Evolutionary conservation across 2,797 vertebrate genomes (phyloP), one percentile per base, ranked within the genome.

Genomic region (Telmatherina bonti): DNA sequence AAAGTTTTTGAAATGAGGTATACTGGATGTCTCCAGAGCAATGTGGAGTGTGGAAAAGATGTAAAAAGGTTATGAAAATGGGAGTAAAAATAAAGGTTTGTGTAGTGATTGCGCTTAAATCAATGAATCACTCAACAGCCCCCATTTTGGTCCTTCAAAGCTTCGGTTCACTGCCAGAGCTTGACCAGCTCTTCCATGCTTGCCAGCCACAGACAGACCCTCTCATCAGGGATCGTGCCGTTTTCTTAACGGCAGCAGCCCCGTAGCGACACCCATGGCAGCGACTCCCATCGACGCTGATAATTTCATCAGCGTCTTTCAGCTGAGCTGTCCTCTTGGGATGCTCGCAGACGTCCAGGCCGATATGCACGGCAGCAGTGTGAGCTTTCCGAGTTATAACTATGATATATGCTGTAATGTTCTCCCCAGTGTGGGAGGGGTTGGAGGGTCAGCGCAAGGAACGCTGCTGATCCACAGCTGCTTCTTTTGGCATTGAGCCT

Each of bases 221-320:
- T 81, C 79, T 86, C 84, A 83, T 55, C 78, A 20, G 38, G 67
- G 60, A 82, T 56, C 66, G 66, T 77, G 82, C 49, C 80, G 35
- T 72, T 67, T 72, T 65, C 35, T 65, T 47, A 57, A 38, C 35
- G n/a, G 53, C 15, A 6, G 55, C 60, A 5, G 38, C 62, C 67
- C 77, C 63, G 0, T 58, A 79, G 82, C 79, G 56, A 47, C 79
- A 81, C 68, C 78, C 36, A 16, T 16, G 36, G 36, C 36, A 5
- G 36, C 16, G 36, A 38, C 36, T 38, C 36, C 12, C 13, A 38
- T 38, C 36, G 13, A 38, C 36, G 36, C 15, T 38, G 36, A 38
- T 38, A 15, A 38, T 38, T 38, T 38, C 15, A 38, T 38, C 12
- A 16, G 36, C 36, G 13, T 38, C 36, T 38, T 13, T 38, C 62